These are phyloP conservation scores for Hemicentrotus pulcherrimus DNA, from an alignment of 35 echinoderm and acorn worm species.

Conservation along the genomic window DNA sequence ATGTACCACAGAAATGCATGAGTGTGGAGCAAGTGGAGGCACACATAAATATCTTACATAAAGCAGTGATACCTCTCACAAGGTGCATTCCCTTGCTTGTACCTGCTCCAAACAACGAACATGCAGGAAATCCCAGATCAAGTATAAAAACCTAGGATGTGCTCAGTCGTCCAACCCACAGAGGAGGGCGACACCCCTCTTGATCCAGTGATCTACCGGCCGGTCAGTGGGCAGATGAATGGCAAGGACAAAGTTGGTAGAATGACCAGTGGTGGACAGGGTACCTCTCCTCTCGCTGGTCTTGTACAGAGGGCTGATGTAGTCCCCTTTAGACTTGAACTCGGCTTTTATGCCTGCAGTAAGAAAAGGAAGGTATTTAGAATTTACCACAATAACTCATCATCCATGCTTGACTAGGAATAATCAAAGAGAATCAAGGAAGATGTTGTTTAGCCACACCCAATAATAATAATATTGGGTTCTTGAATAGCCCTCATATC, in stretches of 20 bases:
- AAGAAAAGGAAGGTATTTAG: neutral
- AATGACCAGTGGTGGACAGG: constrained; percentile 97
- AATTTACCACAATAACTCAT: neutral
- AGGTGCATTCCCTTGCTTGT: too few species aligned
- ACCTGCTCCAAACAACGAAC: too few species aligned
- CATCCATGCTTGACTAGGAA: too few species aligned
- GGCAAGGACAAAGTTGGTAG: constrained; percentile 95
- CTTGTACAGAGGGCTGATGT: constrained; percentile 94
- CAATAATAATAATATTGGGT: too few species aligned
- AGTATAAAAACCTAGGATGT: neutral
- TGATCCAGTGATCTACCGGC: constrained; percentile 95
- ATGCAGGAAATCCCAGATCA: too few species aligned
- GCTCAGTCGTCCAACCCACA: constrained; percentile 92
- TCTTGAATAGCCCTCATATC: too few species aligned
- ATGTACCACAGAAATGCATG: too few species aligned
- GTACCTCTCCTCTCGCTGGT: constrained; percentile 92
- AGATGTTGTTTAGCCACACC: too few species aligned
- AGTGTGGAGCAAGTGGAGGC: too few species aligned
- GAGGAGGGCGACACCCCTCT: constrained; percentile 92
- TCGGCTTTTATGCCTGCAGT: constrained; percentile 84
- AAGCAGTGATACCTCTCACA: too few species aligned
- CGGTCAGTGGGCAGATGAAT: constrained; percentile 86
- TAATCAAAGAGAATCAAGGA: too few species aligned
- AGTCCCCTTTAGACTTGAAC: constrained; percentile 82
- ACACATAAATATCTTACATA: too few species aligned